Conservation (phyloP, 2,113 vertebrate species). For the Castor canadensis region DNA sequence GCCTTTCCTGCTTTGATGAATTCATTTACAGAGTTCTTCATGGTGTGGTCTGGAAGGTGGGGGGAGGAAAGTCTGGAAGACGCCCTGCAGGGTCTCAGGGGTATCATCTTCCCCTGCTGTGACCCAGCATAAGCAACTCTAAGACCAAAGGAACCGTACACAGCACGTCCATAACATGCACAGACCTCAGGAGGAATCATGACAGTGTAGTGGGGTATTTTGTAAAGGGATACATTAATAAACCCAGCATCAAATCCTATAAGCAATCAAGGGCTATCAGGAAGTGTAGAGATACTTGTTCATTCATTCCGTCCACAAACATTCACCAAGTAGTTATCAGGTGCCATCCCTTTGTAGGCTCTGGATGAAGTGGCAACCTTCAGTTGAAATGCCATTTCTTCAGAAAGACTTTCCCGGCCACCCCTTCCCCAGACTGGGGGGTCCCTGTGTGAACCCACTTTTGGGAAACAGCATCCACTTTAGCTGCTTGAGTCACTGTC, state of each 20-base stretch:
- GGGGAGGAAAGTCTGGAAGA: neutral
- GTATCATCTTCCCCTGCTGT: conserved; percentile 64
- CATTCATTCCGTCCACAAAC: neutral
- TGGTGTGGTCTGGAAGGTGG: neutral
- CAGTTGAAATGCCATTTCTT: neutral
- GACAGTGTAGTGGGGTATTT: neutral
- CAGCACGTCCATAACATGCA: neutral
- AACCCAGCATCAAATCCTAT: neutral
- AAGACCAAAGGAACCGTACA: neutral
- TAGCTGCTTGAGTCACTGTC: neutral
- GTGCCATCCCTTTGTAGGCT: neutral
- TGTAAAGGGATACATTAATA: conserved; percentile 3
- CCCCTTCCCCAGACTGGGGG: neutral
- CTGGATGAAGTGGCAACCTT: neutral
- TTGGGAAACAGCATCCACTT: neutral
- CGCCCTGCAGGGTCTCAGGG: conserved; percentile 55
- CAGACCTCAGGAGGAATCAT: neutral
- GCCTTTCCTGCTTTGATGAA: conserved; percentile 65
- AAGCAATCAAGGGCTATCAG: neutral
- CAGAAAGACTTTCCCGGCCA: neutral
- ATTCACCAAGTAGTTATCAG: neutral
- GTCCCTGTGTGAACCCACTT: neutral
- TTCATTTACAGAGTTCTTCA: conserved; percentile 57
- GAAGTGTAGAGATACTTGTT: neutral
- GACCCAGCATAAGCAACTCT: conserved; percentile 44